Conservation (phyloP, 2,797 vertebrate species). For the Hirundo rustica region DNA sequence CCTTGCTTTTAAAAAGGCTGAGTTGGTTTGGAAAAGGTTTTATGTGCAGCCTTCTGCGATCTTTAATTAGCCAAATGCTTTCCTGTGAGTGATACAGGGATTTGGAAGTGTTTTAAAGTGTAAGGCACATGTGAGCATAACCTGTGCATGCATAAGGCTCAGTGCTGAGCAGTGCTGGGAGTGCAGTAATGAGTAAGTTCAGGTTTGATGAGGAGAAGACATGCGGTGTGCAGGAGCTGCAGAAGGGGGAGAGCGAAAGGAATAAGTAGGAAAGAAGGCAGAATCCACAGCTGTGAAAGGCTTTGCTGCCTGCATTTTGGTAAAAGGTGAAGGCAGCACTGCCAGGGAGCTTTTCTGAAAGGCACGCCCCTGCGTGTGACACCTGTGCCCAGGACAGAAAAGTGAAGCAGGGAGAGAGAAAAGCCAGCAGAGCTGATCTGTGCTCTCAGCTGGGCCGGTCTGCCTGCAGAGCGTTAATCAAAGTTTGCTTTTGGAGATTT, state of each 20-base stretch:
- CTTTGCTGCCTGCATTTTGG: background rate
- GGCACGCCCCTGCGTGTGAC: background rate
- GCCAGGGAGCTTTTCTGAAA: background rate
- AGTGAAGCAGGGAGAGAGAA: background rate
- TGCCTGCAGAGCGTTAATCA: slow-evolving; percentile 24
- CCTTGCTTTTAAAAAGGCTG: background rate
- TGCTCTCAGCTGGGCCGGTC: slow-evolving; percentile 17
- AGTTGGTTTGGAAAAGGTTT: background rate
- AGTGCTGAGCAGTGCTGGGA: background rate
- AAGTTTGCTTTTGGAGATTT: slow-evolving; percentile 61
- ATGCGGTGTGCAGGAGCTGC: background rate
- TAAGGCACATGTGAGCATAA: background rate
- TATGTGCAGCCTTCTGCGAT: background rate
- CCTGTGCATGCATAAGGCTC: background rate
- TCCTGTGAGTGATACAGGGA: background rate
- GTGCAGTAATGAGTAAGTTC: background rate
- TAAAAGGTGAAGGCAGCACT: background rate
- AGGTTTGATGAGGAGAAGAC: background rate
- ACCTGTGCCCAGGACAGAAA: background rate
- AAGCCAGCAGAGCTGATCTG: background rate
- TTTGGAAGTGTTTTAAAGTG: background rate
- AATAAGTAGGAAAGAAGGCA: background rate
- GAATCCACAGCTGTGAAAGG: background rate
- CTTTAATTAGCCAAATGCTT: background rate
- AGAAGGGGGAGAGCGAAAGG: background rate